Evolutionary conservation across 2,888 invertebrate species (phyloP).

Genomic region (Alcis repandata): DNA sequence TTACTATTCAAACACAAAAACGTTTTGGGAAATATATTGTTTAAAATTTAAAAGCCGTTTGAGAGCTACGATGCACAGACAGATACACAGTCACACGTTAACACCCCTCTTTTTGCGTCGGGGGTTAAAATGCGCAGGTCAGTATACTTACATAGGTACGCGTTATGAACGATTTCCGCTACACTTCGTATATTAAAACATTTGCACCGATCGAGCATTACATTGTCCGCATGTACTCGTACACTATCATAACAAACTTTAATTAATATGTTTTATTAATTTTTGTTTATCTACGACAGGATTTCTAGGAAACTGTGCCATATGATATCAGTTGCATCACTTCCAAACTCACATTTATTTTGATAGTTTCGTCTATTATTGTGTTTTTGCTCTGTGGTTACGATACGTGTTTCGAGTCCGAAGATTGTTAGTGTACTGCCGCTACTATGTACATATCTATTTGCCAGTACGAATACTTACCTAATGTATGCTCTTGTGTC

Average conservation of each 20-base stretch:
- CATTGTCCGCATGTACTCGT: background rate
- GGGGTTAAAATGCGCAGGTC: background rate
- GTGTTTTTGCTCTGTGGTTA: background rate
- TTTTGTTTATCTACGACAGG: background rate
- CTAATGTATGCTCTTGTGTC: too few relatives aligned
- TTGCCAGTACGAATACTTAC: too few relatives aligned
- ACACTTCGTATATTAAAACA: background rate
- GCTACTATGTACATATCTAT: background rate
- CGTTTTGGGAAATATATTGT: too few relatives aligned
- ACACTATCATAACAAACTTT: background rate
- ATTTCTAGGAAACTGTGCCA: constrained; percentile 3
- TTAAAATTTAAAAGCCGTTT: too few relatives aligned
- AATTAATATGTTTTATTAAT: background rate
- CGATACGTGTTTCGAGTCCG: constrained; percentile 8
- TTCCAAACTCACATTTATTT: too few relatives aligned
- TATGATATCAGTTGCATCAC: constrained; percentile 6
- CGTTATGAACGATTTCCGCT: background rate
- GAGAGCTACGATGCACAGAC: too few relatives aligned
- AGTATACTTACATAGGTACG: background rate
- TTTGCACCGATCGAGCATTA: background rate
- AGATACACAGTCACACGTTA: too few relatives aligned
- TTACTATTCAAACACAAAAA: too few relatives aligned
- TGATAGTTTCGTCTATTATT: background rate
- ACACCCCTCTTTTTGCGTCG: too few relatives aligned
- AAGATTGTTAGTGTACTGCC: constrained; percentile 17